Evolutionary conservation across 1,140 invertebrate species (phyloP).

Genomic region (Choristoneura fumiferana): DNA sequence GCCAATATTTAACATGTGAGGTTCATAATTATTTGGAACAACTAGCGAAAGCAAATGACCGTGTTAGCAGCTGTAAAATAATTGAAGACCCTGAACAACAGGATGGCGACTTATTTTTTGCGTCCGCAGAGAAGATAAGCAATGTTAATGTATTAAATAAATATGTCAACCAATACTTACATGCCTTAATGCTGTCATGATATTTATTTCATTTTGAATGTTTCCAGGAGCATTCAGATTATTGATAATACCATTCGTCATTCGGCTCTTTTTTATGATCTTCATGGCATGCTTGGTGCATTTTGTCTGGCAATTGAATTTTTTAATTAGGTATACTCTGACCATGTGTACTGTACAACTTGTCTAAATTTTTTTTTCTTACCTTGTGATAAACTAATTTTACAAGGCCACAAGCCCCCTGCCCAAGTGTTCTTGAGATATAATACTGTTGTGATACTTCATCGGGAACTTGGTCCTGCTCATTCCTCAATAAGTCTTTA

Average conservation of each 20-base stretch:
- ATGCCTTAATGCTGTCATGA: constrained; percentile 87
- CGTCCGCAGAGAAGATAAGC: no score
- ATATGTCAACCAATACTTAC: constrained; percentile 78
- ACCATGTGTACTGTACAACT: no score
- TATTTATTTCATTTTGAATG: constrained; percentile 90
- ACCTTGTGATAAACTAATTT: constrained; percentile 84
- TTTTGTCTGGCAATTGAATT: constrained; percentile 77
- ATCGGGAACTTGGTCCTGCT: constrained; percentile 80
- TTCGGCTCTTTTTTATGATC: constrained; percentile 85
- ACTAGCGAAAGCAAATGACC: no score
- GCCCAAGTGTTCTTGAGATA: constrained; percentile 84
- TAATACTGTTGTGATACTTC: constrained; percentile 84
- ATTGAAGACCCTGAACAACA: no score
- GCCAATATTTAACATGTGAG: no score
- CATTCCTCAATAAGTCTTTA: constrained; percentile 81
- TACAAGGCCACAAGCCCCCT: constrained; percentile 89
- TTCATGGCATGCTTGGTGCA: constrained; percentile 90
- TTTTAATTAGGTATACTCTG: neutral
- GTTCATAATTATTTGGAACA: no score
- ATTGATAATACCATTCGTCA: constrained; percentile 75
- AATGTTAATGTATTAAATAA: no score
- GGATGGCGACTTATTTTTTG: no score
- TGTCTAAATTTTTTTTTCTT: constrained; percentile 20
- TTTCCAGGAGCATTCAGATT: constrained; percentile 80
- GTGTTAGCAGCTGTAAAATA: no score